These are phyloP conservation scores for Zhuqinia jingwanae DNA, from an alignment of 2,888 invertebrate genomes.

Conservation along the genomic window DNA sequence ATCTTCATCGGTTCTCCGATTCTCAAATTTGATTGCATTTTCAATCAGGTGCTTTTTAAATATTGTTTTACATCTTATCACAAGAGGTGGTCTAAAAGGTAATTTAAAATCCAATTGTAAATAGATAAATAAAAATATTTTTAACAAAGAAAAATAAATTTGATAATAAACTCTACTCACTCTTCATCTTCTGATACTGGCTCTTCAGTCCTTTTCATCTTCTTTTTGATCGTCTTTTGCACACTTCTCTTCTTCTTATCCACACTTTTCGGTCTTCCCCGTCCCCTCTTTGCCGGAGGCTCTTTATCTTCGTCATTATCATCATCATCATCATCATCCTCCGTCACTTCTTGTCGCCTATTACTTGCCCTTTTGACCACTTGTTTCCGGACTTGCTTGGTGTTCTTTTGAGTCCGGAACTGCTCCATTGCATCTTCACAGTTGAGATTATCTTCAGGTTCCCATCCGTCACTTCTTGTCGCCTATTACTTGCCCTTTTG, in stretches of 20 bases:
- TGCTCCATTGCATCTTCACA: conserved; percentile 1
- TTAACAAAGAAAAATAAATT: not conserved
- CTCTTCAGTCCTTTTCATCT: not conserved
- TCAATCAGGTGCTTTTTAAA: conserved; percentile 13
- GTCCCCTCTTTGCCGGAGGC: not conserved
- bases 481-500: not conserved
- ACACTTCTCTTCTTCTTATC: not conserved
- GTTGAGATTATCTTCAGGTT: conserved; percentile 14
- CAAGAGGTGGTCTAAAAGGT: not conserved
- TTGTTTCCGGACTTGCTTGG: too few species aligned
- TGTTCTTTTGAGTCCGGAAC: conserved; percentile 80
- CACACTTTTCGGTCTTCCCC: not conserved
- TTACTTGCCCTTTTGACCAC: not conserved
- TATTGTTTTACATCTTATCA: not conserved
- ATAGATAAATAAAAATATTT: not conserved
- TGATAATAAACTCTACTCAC: not conserved
- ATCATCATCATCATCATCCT: not conserved
- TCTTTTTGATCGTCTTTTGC: too few species aligned
- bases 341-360: not conserved
- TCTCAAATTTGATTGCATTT: not conserved
- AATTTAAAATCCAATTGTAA: too few species aligned
- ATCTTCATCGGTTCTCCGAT: not conserved
- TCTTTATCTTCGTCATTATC: not conserved
- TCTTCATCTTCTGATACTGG: not conserved
- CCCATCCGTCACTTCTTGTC: not conserved